Evolutionary conservation across 2,113 vertebrate genomes (phyloP), one percentile per base, ranked within the genome.

Genomic region (Heteronetta atricapilla): DNA sequence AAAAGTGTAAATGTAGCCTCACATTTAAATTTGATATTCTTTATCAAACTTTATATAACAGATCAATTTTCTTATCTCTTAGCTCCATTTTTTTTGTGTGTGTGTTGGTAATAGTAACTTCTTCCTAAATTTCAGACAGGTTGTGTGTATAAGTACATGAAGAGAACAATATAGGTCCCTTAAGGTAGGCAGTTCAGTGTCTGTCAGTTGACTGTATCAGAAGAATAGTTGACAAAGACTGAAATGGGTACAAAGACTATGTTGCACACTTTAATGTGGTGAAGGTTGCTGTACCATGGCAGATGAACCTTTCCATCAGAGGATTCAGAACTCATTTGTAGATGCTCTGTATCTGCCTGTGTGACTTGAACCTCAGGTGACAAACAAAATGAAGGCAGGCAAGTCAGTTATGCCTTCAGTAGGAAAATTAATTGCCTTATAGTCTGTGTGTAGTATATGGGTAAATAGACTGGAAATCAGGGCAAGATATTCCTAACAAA

Each of bases 311-410:
- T 86, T 21, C 34, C 44, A 60, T 73, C 36, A 55, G 55, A 83
- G n/a, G 5, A 31, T 93, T 85, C 66, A 79, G 44, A 82, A 22
- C 29, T 84, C 72, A 75, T 93, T 88, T 64, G 14, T 26, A 63
- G 60, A 48, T 13, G 17, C 42, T 64, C 56, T n/a, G 42, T 13
- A 38, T 94, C 78, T 82, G 31, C 29, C 48, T 5, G 3, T 75
- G 31, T 56, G 52, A 21, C 34, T 55, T 62, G 28, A 46, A 81
- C 88, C 80, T 94, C 59, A 55, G 55, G 40, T 80, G 68, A 63
- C 38, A 29, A 38, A 55, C 86, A 63, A 89, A 63, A n/a, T 74
- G 60, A 84, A 42, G 60, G 52, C 36, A 67, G 36, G 23, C 28
- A 81, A 81, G 76, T 68, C 50, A 80, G 11, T 62, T 64, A 53